These are phyloP conservation scores for Lacerta bilineata DNA, from an alignment of 2,797 vertebrate genomes.

Conservation along the genomic window DNA sequence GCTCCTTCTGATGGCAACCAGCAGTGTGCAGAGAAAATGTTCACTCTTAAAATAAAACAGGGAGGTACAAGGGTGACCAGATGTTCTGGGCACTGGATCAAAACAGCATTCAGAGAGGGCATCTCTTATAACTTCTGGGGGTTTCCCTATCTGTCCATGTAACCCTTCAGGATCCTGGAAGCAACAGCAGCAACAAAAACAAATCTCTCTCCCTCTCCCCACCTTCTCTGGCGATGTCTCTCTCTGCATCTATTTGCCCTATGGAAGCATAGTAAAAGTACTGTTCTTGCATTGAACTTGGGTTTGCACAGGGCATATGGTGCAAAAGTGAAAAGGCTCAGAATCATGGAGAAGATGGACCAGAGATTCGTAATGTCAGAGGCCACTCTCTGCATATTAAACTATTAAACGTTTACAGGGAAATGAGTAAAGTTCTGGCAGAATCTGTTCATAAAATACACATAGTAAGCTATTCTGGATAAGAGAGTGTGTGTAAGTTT, in stretches of 20 bases:
- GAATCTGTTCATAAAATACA: not conserved
- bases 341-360: too few relatives aligned
- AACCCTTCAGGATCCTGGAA: constrained; percentile 23
- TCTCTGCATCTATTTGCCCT: constrained; percentile 20
- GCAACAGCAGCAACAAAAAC: constrained; percentile 36
- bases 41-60: constrained; percentile 52
- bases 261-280: not conserved
- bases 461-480: not conserved
- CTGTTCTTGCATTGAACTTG: not conserved
- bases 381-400: not conserved
- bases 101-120: not conserved
- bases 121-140: constrained; percentile 23
- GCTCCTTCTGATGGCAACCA: constrained; percentile 37
- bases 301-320: not conserved
- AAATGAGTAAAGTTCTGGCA: not conserved
- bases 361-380: not conserved
- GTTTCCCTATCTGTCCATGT: not conserved
- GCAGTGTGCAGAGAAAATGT: constrained; percentile 41
- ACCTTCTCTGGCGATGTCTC: not conserved
- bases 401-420: not conserved
- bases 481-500: too few relatives aligned
- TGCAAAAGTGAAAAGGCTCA: not conserved
- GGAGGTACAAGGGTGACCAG: constrained; percentile 54
- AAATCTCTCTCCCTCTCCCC: not conserved
- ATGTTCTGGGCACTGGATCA: constrained; percentile 62